Evolutionary conservation across 2,888 invertebrate genomes (phyloP), one percentile per base, ranked within the genome.

Genomic region (Apomyelois bistriatella): DNA sequence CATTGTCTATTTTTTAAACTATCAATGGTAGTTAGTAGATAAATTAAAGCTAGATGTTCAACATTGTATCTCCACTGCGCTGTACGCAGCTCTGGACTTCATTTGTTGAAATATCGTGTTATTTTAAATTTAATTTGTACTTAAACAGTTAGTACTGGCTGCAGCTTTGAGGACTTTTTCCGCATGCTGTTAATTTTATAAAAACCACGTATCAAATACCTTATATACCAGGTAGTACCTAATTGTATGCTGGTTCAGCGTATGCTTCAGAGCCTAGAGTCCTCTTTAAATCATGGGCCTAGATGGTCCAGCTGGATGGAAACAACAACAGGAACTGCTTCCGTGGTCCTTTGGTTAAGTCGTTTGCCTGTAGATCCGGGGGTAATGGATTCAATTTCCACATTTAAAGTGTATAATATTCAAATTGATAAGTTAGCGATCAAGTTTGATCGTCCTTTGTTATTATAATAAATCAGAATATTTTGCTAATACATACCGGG

Each of bases 401-500:
- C 2, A 22, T 22, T 3, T 5, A 22, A 22, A 22, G 5, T 22
- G 2, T 5, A n/a, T n/a, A n/a, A n/a, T n/a, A 22, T 22, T 22
- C 22, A 22, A 37, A 16, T 40, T 16, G 2, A 1, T 15, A 15
- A 40, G 40, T 38, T 38, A 10, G 4, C 36, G 6, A n/a, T n/a
- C 4, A 38, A 38, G 16, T 40, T 38, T 13, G 6, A 38, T 13
- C 16, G 37, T 38, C 37, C 8, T 38, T 38, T 13, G 7, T 12
- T 10, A 38, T 38, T 12, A n/a, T n/a, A 37, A 13, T 38, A 38
- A 15, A 37, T 22, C 17, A 36, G 32, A 38, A 48, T 52, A 56
- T 49, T 48, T 46, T 5, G 4, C 38, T 52, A 67, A 68, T 66
- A 66, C 66, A 65, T 62, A 57, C 58, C 66, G 60, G 64, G 66